Base-by-base conservation (phyloP, 2,888 invertebrate species). In the Euphydryas editha region DNA sequence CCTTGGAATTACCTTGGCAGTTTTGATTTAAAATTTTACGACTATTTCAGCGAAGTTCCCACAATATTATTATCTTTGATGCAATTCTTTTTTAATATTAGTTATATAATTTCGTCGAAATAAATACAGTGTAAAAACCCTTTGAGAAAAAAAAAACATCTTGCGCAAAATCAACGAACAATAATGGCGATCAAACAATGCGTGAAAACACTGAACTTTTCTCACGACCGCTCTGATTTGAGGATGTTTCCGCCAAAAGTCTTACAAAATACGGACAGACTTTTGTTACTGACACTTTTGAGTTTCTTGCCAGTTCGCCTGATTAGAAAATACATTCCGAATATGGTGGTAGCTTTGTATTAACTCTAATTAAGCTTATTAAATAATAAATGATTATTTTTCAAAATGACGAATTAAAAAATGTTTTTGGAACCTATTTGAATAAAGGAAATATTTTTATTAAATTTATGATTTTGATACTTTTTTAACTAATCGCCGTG, bases 81-180 rank as follows among this genome's bases (percentile, higher is more conserved):
- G 7, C 3, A 10, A 17, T n/a, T 46, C 1, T 39, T 39, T 39
- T 18, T 46, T 8, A 18, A n/a, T 49, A 13, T n/a, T n/a, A 11
- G 13, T 67, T 67, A 68, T 59, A 24, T 61, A 68, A 68, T 46
- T 47, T 47, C 65, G 65, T 39, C 58, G 58, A 65, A 62, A 68
- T 67, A 13, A 47, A 11, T 6, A 57, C 65, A 1, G 62, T 46
- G 59, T 68, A 62, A 68, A 49, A 46, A 62, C 61, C 62, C 65
- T 62, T 68, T 62, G 62, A 42, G 62, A 69, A 63, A 66, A 65
- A n/a, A n/a, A 62, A 57, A 15, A 24, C 10, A 11, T 18, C 67
- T 68, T 68, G 62, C 65, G 65, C 21, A 65, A 68, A 56, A 46
- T 30, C n/a, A n/a, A 20, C 56, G 42, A 68, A 68, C 64, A 62